phyloP scores from a whole-genome alignment of 2,888 invertebrate genomes.

The Alloplasta piceator region DNA sequence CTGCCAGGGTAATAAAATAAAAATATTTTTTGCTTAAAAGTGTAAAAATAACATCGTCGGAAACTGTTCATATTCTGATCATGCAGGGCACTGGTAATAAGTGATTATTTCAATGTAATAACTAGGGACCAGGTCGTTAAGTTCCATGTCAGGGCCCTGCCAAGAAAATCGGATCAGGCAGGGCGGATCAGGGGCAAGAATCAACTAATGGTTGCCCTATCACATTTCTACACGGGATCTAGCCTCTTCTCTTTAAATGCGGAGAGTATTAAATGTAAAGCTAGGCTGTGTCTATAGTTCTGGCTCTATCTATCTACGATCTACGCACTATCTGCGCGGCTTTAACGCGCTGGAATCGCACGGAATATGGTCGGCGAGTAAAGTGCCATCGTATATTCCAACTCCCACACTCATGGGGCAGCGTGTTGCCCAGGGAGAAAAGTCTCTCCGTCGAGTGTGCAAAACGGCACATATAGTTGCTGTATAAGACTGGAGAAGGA shows the following conservation, averaged over 20 bases:
- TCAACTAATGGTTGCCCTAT: too few relatives aligned
- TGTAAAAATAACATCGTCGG: too few relatives aligned
- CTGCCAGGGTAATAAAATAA: too few relatives aligned
- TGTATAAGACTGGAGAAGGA: slow-evolving; percentile 38
- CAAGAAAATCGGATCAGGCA: too few relatives aligned
- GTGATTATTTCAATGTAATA: too few relatives aligned
- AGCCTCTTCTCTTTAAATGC: background rate
- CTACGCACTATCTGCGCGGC: slow-evolving; percentile 62
- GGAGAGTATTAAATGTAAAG: slow-evolving; percentile 31
- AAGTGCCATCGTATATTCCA: slow-evolving; percentile 65
- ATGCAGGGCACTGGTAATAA: too few relatives aligned
- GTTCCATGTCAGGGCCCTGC: too few relatives aligned
- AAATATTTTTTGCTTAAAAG: too few relatives aligned
- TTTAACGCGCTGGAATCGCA: slow-evolving; percentile 60
- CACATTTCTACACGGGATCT: too few relatives aligned
- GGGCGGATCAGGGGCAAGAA: too few relatives aligned
- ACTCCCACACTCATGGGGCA: slow-evolving; percentile 60
- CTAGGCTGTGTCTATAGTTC: slow-evolving; percentile 40
- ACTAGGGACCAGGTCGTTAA: too few relatives aligned
- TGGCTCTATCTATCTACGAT: slow-evolving; percentile 57
- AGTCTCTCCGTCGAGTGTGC: slow-evolving; percentile 33
- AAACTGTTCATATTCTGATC: too few relatives aligned
- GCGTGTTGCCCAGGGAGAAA: slow-evolving; percentile 20
- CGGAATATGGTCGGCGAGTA: slow-evolving; percentile 58
- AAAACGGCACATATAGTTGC: slow-evolving; percentile 17